Percentiles rank a stretch among this genome's conserved stretches.
Conservation (phyloP, 2,888 invertebrate genomes). For the Ennomos fuscantarius region DNA sequence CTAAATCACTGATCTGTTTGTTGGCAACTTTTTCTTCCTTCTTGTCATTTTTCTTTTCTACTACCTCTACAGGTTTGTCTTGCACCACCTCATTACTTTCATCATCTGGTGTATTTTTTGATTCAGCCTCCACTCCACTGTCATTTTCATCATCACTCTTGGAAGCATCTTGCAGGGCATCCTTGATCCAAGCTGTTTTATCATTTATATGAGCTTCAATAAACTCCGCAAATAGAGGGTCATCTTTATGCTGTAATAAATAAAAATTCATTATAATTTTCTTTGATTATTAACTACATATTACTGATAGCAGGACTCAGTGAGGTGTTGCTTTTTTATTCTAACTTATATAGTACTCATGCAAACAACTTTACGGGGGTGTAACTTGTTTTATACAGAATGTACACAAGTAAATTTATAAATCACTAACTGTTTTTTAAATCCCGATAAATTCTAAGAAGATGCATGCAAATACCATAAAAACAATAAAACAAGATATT, state of each 20-base stretch:
- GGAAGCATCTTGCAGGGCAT: constrained; percentile 63
- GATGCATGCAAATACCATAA: no score
- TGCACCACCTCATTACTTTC: constrained; percentile 37
- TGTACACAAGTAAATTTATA: no score
- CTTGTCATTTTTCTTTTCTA: constrained; percentile 37
- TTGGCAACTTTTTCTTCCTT: constrained; percentile 87
- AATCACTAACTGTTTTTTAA: no score
- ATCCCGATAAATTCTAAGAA: no score
- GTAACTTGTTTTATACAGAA: no score
- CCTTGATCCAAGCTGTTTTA: constrained; percentile 72
- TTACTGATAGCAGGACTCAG: no score
- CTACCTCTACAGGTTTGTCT: constrained; percentile 40
- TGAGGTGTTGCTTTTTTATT: no score
- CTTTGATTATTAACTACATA: no score
- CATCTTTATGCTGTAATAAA: constrained; percentile 89
- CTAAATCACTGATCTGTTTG: constrained; percentile 91
- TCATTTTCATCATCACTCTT: constrained; percentile 63
- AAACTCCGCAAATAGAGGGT: constrained; percentile 95
- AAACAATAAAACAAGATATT: no score
- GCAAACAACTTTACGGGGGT: no score
- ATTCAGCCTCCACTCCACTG: constrained; percentile 64
- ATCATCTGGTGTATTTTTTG: constrained; percentile 32
- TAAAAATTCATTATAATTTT: not conserved
- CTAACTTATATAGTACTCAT: no score
- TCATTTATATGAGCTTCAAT: constrained; percentile 91